Percentiles rank a stretch among this genome's conserved stretches.
Conservation (phyloP, 1,140 invertebrate species). For the Pararge aegeria region DNA sequence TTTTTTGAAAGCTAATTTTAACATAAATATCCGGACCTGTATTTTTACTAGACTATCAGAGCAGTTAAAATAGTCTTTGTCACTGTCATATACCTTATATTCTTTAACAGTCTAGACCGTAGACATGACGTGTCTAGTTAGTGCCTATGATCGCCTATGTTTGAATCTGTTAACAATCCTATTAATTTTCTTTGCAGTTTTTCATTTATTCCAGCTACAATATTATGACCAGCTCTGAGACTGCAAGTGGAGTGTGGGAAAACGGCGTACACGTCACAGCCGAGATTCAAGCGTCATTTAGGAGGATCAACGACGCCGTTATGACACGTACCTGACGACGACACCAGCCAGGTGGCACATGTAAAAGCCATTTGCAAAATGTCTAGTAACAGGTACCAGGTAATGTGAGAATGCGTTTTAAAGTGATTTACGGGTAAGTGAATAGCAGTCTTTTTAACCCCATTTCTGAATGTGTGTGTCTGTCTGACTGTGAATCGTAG, state of each 20-base stretch:
- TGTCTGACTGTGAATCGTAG: no score
- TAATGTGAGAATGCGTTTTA: slow-evolving; percentile 24
- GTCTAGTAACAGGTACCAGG: neutral
- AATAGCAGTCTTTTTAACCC: no score
- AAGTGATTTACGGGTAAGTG: slow-evolving; percentile 50
- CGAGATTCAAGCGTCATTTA: slow-evolving; percentile 43
- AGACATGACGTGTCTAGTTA: no score
- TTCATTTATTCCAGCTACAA: neutral
- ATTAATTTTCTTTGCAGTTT: neutral
- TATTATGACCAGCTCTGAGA: neutral
- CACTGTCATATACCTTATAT: no score
- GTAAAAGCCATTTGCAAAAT: slow-evolving; percentile 4
- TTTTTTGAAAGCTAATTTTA: no score
- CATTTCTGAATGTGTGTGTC: no score
- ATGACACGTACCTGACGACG: neutral
- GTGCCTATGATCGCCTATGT: no score
- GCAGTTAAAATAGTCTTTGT: no score
- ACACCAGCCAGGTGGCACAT: slow-evolving; percentile 5
- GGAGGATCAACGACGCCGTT: neutral
- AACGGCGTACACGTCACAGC: slow-evolving; percentile 31
- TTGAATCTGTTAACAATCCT: no score
- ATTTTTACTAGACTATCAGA: no score
- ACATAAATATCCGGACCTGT: no score
- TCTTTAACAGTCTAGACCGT: no score
- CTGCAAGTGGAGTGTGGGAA: neutral